These are phyloP conservation scores for Chrysomela aeneicollis DNA, from an alignment of 2,888 invertebrate species.

Conservation along the genomic window DNA sequence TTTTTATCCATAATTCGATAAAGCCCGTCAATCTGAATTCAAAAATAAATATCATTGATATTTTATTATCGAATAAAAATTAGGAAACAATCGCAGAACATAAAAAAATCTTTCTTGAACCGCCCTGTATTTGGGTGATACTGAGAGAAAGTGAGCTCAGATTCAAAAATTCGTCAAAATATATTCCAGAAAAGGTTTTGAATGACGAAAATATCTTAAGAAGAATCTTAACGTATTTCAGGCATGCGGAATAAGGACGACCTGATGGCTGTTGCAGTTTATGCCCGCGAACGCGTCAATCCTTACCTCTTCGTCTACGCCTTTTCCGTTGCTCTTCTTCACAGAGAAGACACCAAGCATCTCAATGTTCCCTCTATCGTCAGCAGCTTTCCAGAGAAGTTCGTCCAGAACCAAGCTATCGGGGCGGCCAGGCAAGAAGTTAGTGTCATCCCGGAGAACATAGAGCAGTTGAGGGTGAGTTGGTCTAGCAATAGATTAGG, in stretches of 20 bases:
- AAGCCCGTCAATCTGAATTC: no score
- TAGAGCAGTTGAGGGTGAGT: conserved; percentile 69
- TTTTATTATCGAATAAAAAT: no score
- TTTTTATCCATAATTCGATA: no score
- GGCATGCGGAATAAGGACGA: conserved; percentile 77
- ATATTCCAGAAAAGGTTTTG: no score
- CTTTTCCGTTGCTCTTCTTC: conserved; percentile 77
- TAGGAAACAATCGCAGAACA: no score
- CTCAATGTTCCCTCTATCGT: conserved; percentile 77
- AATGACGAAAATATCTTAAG: background rate
- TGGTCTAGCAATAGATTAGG: no score
- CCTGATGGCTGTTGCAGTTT: conserved; percentile 74
- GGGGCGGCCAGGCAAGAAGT: conserved; percentile 74
- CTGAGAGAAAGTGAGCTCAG: no score
- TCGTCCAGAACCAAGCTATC: conserved; percentile 78
- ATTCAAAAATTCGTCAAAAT: no score
- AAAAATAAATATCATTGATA: no score
- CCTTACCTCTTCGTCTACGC: conserved; percentile 83
- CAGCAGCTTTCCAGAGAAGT: conserved; percentile 84
- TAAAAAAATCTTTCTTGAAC: no score
- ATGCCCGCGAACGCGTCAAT: conserved; percentile 77
- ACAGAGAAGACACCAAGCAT: conserved; percentile 75
- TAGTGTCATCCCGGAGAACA: conserved; percentile 64
- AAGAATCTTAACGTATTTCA: conserved; percentile 50
- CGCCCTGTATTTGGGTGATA: no score